phyloP scores from a whole-genome alignment of 2,113 vertebrate species.

The Channa maculata region DNA sequence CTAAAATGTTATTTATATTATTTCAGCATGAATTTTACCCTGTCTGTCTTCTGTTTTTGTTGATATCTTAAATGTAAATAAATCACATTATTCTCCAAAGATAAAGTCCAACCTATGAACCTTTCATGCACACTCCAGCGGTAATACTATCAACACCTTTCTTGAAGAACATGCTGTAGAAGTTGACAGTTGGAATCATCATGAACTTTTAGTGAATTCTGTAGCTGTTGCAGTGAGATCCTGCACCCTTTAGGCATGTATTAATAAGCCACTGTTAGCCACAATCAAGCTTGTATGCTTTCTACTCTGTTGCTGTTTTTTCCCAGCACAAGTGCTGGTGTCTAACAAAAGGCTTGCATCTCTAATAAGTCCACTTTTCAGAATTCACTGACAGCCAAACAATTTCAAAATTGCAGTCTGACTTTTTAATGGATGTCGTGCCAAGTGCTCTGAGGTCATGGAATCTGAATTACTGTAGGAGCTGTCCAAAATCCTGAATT shows the following conservation, averaged over 20 bases:
- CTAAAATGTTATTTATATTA: background rate
- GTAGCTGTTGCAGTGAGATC: conserved; percentile 9
- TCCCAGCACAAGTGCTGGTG: background rate
- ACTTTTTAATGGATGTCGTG: conserved; percentile 21
- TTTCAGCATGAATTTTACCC: conserved; percentile 13
- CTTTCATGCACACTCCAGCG: no score
- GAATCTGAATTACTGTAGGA: conserved; percentile 9
- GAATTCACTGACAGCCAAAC: conserved; percentile 23
- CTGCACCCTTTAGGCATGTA: conserved; percentile 18
- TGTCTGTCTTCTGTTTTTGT: background rate
- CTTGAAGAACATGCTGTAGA: no score
- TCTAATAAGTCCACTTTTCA: conserved; percentile 30
- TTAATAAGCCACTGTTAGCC: conserved; percentile 34
- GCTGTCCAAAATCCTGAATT: conserved; percentile 1
- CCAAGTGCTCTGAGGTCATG: conserved; percentile 10
- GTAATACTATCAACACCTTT: no score
- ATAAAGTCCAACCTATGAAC: no score
- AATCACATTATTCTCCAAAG: no score
- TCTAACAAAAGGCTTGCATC: conserved; percentile 23
- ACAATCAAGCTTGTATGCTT: conserved; percentile 25
- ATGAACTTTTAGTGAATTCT: conserved; percentile 30
- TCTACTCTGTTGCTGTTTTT: conserved; percentile 15
- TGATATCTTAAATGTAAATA: no score
- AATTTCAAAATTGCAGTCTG: background rate
- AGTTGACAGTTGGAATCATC: conserved; percentile 17